Percentiles rank a stretch among this genome's conserved stretches.
phyloP scores from a whole-genome alignment of 1,140 invertebrate species.

The Bactericera cockerelli region DNA sequence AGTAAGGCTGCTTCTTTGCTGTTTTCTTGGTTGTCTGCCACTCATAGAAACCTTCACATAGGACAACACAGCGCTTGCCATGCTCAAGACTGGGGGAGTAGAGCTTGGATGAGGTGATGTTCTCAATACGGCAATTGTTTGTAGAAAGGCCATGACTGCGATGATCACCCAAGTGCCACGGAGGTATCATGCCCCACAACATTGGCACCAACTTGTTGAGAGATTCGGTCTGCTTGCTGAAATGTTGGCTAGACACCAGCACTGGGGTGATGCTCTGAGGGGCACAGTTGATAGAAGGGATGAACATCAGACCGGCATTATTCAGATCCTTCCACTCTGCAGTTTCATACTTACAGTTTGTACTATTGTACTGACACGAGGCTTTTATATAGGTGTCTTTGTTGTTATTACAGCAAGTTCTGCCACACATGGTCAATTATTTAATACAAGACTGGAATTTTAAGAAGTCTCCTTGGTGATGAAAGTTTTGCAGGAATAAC shows the following conservation, averaged over 20 bases:
- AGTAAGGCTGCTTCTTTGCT: constrained; percentile 56
- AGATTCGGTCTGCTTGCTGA: constrained; percentile 25
- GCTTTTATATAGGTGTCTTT: not conserved
- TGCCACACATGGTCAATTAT: not conserved
- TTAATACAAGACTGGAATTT: not conserved
- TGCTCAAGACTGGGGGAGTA: constrained; percentile 45
- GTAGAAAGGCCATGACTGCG: constrained; percentile 51
- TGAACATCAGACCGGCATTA: constrained; percentile 40
- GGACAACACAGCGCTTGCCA: constrained; percentile 56
- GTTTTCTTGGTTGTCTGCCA: constrained; percentile 52
- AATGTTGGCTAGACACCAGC: constrained; percentile 41
- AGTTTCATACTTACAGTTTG: constrained; percentile 15
- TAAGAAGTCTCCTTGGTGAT: not conserved
- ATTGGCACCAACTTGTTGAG: constrained; percentile 47
- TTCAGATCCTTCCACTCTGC: constrained; percentile 37
- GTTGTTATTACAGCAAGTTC: not conserved
- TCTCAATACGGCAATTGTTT: constrained; percentile 68
- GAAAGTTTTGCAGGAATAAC: no score
- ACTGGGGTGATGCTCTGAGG: constrained; percentile 57
- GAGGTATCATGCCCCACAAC: constrained; percentile 69
- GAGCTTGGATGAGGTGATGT: constrained; percentile 45
- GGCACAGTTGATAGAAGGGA: constrained; percentile 53
- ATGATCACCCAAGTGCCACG: constrained; percentile 56
- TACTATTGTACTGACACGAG: not conserved
- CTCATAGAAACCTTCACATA: constrained; percentile 74